Evolutionary conservation across 2,113 vertebrate genomes (phyloP).

Genomic region (Martes martes): DNA sequence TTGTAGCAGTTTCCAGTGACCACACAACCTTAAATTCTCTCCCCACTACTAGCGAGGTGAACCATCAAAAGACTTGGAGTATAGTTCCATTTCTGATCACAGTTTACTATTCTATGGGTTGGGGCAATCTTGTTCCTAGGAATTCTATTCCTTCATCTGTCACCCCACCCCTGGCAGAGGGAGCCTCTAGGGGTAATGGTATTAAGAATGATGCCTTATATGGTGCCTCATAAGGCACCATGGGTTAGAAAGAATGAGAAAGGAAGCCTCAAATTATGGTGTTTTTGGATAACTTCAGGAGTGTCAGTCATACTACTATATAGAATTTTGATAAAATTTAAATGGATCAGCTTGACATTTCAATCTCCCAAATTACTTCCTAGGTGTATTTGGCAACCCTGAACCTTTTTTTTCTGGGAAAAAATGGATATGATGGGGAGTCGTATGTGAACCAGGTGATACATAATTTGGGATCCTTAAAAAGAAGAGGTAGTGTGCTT

Average conservation of each 20-base stretch:
- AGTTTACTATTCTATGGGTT: neutral
- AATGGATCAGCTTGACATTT: slow-evolving; percentile 1
- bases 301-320: neutral
- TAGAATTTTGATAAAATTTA: slow-evolving; percentile 18
- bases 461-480: slow-evolving; percentile 17
- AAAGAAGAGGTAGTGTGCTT: neutral
- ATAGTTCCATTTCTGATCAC: neutral
- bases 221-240: neutral
- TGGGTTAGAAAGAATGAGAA: neutral
- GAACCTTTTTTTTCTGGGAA: neutral
- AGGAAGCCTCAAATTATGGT: neutral
- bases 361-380: neutral
- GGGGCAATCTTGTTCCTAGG: neutral
- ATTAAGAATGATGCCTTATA: neutral
- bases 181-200: neutral
- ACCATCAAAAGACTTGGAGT: neutral
- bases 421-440: neutral
- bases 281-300: slow-evolving; percentile 3
- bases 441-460: neutral
- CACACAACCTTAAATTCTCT: neutral
- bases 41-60: neutral
- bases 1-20: neutral
- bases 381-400: neutral
- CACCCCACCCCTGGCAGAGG: neutral
- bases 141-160: neutral